A percentile compares a stretch with the other conserved stretches of the same genome.
phyloP scores from a whole-genome alignment of 2,797 vertebrate genomes.

The Gymnothorax javanicus region DNA sequence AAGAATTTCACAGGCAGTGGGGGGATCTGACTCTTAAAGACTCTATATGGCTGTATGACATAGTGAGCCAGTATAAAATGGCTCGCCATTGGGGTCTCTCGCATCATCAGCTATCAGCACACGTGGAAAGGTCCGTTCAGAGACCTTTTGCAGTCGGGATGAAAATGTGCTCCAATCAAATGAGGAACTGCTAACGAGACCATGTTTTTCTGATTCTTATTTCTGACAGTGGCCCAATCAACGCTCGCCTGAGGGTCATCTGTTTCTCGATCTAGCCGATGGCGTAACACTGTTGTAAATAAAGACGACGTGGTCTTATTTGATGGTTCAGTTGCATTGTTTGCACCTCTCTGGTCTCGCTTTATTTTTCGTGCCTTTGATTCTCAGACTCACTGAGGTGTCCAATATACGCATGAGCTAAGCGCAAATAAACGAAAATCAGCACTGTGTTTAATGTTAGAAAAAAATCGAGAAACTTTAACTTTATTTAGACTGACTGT shows the following conservation, averaged over 20 bases:
- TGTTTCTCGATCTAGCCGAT: neutral
- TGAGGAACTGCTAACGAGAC: too few species aligned
- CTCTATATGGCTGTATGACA: neutral
- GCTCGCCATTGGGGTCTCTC: too few species aligned
- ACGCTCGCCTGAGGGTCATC: neutral
- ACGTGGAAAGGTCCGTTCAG: neutral
- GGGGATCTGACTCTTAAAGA: neutral
- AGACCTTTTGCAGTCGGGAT: neutral
- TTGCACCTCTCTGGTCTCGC: neutral
- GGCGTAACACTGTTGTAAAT: neutral
- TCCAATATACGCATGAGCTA: neutral
- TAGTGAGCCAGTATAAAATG: neutral
- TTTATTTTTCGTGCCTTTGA: neutral
- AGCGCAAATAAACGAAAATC: neutral
- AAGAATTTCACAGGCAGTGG: conserved; percentile 30
- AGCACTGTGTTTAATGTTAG: neutral
- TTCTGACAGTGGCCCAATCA: too few species aligned
- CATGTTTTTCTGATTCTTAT: too few species aligned
- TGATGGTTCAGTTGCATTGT: conserved; percentile 7
- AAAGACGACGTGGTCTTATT: neutral
- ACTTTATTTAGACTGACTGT: neutral
- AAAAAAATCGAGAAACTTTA: neutral
- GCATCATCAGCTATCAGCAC: neutral
- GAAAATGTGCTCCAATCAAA: too few species aligned
- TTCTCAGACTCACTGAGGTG: neutral